Base-by-base conservation (phyloP, 2,888 invertebrate genomes). In the Dryomyza anilis region DNA sequence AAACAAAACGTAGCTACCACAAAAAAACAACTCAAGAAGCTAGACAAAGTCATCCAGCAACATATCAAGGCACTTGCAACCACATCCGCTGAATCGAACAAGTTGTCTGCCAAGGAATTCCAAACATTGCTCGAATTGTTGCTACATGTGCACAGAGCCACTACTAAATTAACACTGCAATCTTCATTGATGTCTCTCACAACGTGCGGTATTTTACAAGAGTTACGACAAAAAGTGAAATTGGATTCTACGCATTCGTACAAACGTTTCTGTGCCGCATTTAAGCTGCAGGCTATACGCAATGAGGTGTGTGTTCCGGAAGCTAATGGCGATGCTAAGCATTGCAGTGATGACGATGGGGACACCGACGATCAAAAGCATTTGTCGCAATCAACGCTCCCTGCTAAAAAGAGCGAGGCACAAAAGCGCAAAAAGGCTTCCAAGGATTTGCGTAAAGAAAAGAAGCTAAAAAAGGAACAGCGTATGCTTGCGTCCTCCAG, bases 391-490 rank as follows among this genome's bases (percentile, higher is more conserved):
- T 16, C 53, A 7, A 45, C 64, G 4, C 43, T 16, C 2, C 33
- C 55, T 36, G 50, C 55, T 10, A 36, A 23, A 33, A 7, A 59
- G 64, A 52, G 27, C 10, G 45, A 61, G 16, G 45, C 48, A 30
- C 58, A 67, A 61, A 71, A 70, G 29, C 69, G 70, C 1, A 67
- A 72, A 45, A 55, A 68, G 3, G 14, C 30, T 1, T 63, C 46
- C 1, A 63, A 67, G 27, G 71, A 72, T 59, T 60, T 69, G 16
- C 73, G 70, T 8, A 77, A 75, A 63, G 64, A 72, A 12, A 79
- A 76, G 57, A 79, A 78, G 61, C 64, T 74, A 30, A 77, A 74
- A 63, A 79, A 79, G 63, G 70, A 72, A 55, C 69, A 76, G 52
- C 74, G 79, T n/a, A 65, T 80, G 67, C 73, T 73, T 53, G 68